A percentile compares a stretch with the other conserved stretches of the same genome.
Evolutionary conservation across 64 coral and sea anemone species (phyloP).

Genomic region (Hydrozoanthus tunicans): DNA sequence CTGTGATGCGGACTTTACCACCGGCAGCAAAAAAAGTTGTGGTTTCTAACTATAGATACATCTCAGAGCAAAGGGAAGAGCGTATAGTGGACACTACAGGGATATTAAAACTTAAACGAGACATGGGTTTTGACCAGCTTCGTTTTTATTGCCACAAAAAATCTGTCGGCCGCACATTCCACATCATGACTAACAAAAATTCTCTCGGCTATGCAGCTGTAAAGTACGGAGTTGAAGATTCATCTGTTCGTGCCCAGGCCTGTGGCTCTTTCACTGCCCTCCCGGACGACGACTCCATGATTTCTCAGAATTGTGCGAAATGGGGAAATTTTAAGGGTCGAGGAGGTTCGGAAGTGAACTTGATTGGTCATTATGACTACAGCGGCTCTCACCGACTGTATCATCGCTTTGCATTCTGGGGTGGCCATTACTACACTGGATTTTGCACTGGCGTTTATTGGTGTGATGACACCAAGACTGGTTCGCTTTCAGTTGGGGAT

Average conservation of each 20-base stretch:
- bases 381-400: neutral
- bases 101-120: neutral
- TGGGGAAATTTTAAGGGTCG: neutral
- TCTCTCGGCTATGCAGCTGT: constrained; percentile 15
- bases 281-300: constrained; percentile 22
- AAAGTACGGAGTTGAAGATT: neutral
- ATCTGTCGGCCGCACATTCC: neutral
- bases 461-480: neutral
- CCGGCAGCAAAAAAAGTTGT: neutral
- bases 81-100: neutral
- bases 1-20: neutral
- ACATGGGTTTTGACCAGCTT: constrained; percentile 56
- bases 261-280: constrained; percentile 56
- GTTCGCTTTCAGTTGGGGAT: neutral
- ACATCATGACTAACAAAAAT: constrained; percentile 53
- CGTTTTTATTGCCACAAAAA: constrained; percentile 52
- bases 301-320: constrained; percentile 27
- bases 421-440: neutral
- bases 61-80: constrained; percentile 44
- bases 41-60: constrained; percentile 15
- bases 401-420: constrained; percentile 16
- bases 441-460: neutral
- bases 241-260: neutral
- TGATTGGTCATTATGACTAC: neutral
- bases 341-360: neutral